Evolutionary conservation across 2,888 invertebrate genomes (phyloP).

Genomic region (Tenthredo scrophulariae): DNA sequence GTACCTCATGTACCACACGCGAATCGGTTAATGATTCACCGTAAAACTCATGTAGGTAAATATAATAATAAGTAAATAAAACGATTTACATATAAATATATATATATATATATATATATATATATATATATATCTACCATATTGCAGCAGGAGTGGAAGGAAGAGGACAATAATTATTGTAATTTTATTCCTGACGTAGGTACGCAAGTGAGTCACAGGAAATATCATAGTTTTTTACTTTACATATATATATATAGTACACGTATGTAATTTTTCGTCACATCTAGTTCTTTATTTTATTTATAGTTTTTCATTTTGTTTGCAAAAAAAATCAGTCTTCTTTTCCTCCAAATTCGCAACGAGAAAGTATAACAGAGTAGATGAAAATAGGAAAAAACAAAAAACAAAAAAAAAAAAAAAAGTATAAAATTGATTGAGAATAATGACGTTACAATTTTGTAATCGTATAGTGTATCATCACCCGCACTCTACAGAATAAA

Average conservation of each 20-base stretch:
- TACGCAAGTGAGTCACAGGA: not conserved
- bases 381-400: too few species aligned
- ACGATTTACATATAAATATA: not conserved
- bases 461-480: too few species aligned
- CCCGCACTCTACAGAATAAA: too few species aligned
- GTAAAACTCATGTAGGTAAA: not conserved
- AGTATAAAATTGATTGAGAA: too few species aligned
- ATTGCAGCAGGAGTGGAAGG: not conserved
- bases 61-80: not conserved
- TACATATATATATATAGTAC: too few species aligned
- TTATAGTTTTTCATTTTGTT: too few species aligned
- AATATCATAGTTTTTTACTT: not conserved
- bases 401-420: too few species aligned
- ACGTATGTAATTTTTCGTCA: too few species aligned
- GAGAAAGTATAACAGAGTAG: too few species aligned
- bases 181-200: not conserved
- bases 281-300: too few species aligned
- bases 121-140: not conserved
- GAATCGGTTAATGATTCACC: conserved; percentile 11
- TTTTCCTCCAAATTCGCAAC: not conserved
- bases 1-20: too few species aligned
- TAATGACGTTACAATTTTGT: too few species aligned
- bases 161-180: not conserved
- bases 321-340: not conserved
- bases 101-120: not conserved